A percentile compares a stretch with the other conserved stretches of the same genome.
These are phyloP conservation scores for Choloepus didactylus DNA, from an alignment of 2,797 vertebrate species.

Conservation along the genomic window DNA sequence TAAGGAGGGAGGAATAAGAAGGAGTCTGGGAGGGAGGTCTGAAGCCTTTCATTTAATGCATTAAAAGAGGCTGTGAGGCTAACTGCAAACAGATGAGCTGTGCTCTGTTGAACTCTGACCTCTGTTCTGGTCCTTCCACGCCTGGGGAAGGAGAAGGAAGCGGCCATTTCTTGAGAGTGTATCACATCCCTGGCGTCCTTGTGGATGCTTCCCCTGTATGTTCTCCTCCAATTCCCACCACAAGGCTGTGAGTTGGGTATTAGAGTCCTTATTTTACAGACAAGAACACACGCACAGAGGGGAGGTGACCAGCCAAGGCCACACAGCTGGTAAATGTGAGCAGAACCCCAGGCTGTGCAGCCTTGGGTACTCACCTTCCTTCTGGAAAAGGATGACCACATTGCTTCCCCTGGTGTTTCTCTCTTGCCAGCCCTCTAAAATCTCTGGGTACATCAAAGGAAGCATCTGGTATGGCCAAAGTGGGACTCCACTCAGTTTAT, in stretches of 20 bases:
- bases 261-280: background rate
- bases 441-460: constrained; percentile 28
- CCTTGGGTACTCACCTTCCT: background rate
- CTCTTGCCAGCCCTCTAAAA: background rate
- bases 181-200: background rate
- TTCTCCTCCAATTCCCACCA: background rate
- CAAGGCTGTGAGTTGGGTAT: background rate
- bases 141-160: background rate
- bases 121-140: background rate
- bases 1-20: constrained; percentile 20
- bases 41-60: constrained; percentile 17
- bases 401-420: background rate
- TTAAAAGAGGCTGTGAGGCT: constrained; percentile 31
- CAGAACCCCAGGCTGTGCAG: background rate
- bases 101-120: background rate
- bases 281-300: background rate
- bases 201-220: background rate
- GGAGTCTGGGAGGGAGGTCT: background rate
- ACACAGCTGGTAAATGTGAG: background rate
- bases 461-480: constrained; percentile 11
- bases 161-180: background rate
- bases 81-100: background rate
- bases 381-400: background rate
- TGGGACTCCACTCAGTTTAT: background rate
- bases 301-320: background rate